Percentiles rank a stretch among this genome's conserved stretches.
Conservation (phyloP, 2,113 vertebrate genomes). For the Zosterops lateralis region DNA sequence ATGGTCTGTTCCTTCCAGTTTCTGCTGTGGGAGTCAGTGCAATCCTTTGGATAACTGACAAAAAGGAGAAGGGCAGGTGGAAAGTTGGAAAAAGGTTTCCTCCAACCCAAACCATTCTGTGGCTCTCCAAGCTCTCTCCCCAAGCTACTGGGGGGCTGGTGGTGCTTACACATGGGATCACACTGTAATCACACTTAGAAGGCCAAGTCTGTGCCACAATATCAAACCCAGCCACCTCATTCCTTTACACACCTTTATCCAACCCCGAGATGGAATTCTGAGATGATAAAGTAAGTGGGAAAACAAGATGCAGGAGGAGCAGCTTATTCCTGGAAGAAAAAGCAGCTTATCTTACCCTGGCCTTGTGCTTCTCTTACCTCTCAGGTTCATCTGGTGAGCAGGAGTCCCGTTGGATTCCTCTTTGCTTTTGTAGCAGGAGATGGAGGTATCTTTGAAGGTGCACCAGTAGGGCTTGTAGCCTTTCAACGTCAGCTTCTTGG, state of each 20-base stretch:
- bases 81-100: not conserved
- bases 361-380: constrained; percentile 75
- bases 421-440: constrained; percentile 98
- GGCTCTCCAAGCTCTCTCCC: not conserved
- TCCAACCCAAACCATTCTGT: not conserved
- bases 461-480: constrained; percentile 99
- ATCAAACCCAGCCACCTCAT: not conserved
- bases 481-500: constrained; percentile 97
- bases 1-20: not conserved
- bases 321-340: not conserved
- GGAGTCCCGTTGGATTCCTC: constrained; percentile 94
- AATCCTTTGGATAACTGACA: not conserved
- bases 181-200: not conserved
- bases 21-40: accelerated
- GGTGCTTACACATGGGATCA: not conserved
- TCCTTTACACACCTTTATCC: not conserved
- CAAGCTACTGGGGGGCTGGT: accelerated
- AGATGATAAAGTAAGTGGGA: not conserved
- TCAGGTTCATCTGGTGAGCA: constrained; percentile 93
- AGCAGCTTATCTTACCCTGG: not conserved
- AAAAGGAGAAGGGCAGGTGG: not conserved
- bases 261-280: not conserved
- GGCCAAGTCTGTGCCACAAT: not conserved
- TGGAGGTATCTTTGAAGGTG: constrained; percentile 98
- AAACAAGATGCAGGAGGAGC: not conserved